phyloP scores from a whole-genome alignment of 2,888 invertebrate species.

The Erebia palarica region DNA sequence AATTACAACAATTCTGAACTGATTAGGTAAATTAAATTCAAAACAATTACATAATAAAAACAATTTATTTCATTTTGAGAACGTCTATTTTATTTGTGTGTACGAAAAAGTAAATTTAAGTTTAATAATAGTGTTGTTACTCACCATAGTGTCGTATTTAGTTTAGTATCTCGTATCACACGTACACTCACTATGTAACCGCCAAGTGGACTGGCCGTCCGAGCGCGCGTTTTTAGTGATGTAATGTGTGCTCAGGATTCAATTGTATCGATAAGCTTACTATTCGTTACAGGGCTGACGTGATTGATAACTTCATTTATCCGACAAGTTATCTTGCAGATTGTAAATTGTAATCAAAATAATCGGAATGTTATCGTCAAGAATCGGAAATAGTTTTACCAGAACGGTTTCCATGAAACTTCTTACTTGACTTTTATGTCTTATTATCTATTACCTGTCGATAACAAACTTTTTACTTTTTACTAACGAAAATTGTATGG shows the following conservation, averaged over 20 bases:
- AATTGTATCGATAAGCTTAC: slow-evolving; percentile 20
- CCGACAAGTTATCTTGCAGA: background rate
- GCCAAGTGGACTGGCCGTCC: slow-evolving; percentile 41
- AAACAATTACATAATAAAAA: background rate
- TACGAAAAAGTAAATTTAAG: background rate
- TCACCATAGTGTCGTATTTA: slow-evolving; percentile 44
- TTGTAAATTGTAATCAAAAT: slow-evolving; percentile 3
- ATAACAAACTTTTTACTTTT: too few relatives aligned
- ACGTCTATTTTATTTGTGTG: background rate
- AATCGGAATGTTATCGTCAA: background rate
- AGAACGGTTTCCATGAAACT: too few relatives aligned
- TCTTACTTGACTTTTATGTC: too few relatives aligned
- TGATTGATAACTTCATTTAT: slow-evolving; percentile 3
- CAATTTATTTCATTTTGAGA: background rate
- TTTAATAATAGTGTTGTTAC: slow-evolving; percentile 26
- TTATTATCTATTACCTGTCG: too few relatives aligned
- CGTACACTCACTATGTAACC: slow-evolving; percentile 37
- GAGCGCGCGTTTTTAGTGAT: slow-evolving; percentile 41
- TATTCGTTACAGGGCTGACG: background rate
- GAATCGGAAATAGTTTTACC: background rate
- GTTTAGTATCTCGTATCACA: slow-evolving; percentile 22
- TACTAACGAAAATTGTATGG: too few relatives aligned
- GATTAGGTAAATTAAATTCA: background rate
- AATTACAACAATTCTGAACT: background rate
- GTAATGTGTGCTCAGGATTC: slow-evolving; percentile 25